Percentiles rank a stretch among this genome's conserved stretches.
Evolutionary conservation across 35 echinoderm and acorn worm species (phyloP).

Genomic region (Heliocidaris erythrogramma): DNA sequence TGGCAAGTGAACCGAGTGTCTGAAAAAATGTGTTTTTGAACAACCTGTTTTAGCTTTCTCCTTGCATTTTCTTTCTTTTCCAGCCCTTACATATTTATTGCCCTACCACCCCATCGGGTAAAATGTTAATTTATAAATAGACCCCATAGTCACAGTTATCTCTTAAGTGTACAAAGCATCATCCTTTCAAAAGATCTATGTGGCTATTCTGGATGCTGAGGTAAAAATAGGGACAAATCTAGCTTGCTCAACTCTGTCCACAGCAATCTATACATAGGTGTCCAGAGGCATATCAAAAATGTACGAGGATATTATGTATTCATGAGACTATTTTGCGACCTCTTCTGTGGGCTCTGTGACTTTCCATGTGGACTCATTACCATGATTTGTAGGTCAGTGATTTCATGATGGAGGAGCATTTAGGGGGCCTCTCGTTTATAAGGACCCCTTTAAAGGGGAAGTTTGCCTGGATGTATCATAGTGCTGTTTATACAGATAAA

Average conservation of each 20-base stretch:
- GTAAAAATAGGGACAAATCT: not conserved
- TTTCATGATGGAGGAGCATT: not conserved
- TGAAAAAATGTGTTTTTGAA: too few relatives aligned
- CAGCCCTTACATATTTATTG: too few relatives aligned
- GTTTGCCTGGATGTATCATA: not conserved
- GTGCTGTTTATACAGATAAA: not conserved
- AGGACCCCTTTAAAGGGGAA: not conserved
- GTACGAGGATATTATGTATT: not conserved
- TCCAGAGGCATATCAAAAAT: not conserved
- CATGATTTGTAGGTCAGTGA: constrained; percentile 37
- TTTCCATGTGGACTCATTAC: not conserved
- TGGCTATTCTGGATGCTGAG: not conserved
- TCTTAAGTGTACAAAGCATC: too few relatives aligned
- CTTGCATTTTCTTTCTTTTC: too few relatives aligned
- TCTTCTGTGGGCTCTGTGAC: not conserved
- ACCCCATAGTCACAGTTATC: too few relatives aligned
- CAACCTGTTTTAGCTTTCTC: too few relatives aligned
- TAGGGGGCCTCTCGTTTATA: not conserved
- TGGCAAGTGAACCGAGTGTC: too few relatives aligned
- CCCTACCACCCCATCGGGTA: too few relatives aligned
- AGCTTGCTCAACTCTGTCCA: not conserved
- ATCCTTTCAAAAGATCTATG: too few relatives aligned
- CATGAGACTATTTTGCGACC: not conserved
- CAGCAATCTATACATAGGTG: not conserved
- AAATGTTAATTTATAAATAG: too few relatives aligned